These are phyloP conservation scores for Eumeta japonica DNA, from an alignment of 1,140 invertebrate species.

Conservation along the genomic window DNA sequence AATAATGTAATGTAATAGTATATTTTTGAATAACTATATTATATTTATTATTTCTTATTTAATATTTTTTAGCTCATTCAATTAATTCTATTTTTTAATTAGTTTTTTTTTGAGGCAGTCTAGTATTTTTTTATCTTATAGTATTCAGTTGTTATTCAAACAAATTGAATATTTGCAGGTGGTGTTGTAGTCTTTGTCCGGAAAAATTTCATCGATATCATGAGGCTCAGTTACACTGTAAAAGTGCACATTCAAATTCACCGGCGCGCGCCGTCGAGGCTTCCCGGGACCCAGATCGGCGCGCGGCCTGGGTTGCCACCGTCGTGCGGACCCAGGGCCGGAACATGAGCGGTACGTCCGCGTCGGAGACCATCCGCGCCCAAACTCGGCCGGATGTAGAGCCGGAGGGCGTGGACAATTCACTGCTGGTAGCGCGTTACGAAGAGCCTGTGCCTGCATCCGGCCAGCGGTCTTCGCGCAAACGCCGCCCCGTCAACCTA, in stretches of 20 bases:
- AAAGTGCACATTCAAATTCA: constrained; percentile 16
- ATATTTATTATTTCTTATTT: too few species aligned
- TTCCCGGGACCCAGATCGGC: constrained; percentile 15
- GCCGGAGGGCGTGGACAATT: constrained; percentile 19
- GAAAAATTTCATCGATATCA: constrained; percentile 34
- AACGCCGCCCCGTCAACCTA: neutral
- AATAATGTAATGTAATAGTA: too few species aligned
- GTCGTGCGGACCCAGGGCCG: constrained; percentile 23
- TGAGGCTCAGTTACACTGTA: constrained; percentile 40
- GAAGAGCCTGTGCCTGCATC: constrained; percentile 28
- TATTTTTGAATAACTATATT: too few species aligned
- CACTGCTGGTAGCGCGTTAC: constrained; percentile 35
- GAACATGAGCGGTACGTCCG: constrained; percentile 12
- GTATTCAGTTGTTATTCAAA: neutral
- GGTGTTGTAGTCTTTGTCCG: constrained; percentile 33
- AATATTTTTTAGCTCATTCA: neutral
- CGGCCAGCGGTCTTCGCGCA: constrained; percentile 10
- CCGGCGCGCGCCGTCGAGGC: constrained; percentile 25
- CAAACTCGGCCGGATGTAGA: constrained; percentile 2
- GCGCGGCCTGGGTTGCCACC: constrained; percentile 29
- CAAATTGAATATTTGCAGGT: constrained; percentile 4
- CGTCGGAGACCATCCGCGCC: neutral
- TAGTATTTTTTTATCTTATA: neutral
- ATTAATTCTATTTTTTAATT: neutral
- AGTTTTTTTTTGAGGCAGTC: neutral